Evolutionary conservation across 2,113 vertebrate species (phyloP), one percentile per base, ranked within the genome.

Genomic region (Phaethon lepturus): DNA sequence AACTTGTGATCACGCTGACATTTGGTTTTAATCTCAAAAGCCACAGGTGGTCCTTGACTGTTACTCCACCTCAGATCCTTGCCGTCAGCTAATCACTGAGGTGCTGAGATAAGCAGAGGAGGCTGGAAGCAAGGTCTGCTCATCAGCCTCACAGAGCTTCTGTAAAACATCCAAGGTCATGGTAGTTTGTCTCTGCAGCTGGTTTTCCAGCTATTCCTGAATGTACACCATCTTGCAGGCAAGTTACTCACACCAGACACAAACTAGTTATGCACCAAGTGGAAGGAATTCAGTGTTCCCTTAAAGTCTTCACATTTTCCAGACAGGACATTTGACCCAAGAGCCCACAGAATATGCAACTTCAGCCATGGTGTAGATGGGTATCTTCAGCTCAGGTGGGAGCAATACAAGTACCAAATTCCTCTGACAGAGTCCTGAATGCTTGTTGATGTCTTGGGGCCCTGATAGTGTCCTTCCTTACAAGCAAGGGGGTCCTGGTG

Each of bases 401-500:
- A 93, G 13, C 9, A 73, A 6, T 14, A 24, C 5, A 88, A 35
- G 3, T 49, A 71, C 13, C 3, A 25, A 85, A 66, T 44, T 72
- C 4, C 2, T 0, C 6, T 26, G 11, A 29, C 7, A 63, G 16
- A 63, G 3, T 2, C 6, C 69, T 85, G 29, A 44, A 33, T 33
- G 6, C 6, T 79, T 71, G 20, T 4, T 42, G 14, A 2, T 47
- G n/a, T 31, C 9, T 40, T 31, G 45, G 68, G 10, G 18, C 5
- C 8, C 29, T 58, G 22, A 19, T 7, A 35, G 5, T 4, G 2
- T 52, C 28, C 16, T 50, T 80, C 9, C 33, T 84, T 68, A 72
- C 7, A 68, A 42, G 2, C 6, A 56, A 56, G 20, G 2, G 3
- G 2, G 10, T 38, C 1, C 9, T 76, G 14, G 10, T 55, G 15